Percentiles rank a stretch among this genome's conserved stretches.
These are phyloP conservation scores for Paedocypris micromegethes DNA, from an alignment of 2,797 vertebrate species.

Conservation along the genomic window DNA sequence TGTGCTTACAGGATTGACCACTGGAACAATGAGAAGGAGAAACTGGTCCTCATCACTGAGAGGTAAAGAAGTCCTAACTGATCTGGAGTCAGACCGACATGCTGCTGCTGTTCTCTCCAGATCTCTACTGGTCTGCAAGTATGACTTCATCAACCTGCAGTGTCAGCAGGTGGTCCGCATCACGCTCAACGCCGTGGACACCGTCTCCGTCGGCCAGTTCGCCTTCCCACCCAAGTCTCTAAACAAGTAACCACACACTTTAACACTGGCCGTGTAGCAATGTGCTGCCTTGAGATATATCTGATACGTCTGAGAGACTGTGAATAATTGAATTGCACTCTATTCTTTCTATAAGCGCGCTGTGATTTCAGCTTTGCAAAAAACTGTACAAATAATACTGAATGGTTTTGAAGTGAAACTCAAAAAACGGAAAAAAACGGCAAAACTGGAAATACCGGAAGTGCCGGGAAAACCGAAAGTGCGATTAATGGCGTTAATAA, in stretches of 20 bases:
- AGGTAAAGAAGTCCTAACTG: constrained; percentile 47
- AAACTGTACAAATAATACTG: no score
- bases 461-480: no score
- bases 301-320: no score
- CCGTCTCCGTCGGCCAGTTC: constrained; percentile 87
- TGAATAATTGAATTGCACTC: no score
- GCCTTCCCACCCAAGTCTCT: constrained; percentile 91
- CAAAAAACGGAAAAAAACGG: no score
- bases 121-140: constrained; percentile 92
- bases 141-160: constrained; percentile 91
- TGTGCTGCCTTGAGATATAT: no score
- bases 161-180: constrained; percentile 89
- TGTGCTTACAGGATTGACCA: constrained; percentile 79
- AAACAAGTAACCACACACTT: constrained; percentile 75
- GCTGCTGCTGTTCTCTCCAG: constrained; percentile 48
- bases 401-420: no score
- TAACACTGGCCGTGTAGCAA: no score
- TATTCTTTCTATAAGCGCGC: no score
- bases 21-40: constrained; percentile 96
- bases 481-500: no score
- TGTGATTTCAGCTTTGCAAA: no score
- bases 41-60: constrained; percentile 87
- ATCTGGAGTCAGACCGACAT: background rate
- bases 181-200: constrained; percentile 82
- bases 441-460: no score